Percentiles rank a stretch among this genome's conserved stretches.
Conservation (phyloP, 2,113 vertebrate genomes). For the Ardeotis arabs region DNA sequence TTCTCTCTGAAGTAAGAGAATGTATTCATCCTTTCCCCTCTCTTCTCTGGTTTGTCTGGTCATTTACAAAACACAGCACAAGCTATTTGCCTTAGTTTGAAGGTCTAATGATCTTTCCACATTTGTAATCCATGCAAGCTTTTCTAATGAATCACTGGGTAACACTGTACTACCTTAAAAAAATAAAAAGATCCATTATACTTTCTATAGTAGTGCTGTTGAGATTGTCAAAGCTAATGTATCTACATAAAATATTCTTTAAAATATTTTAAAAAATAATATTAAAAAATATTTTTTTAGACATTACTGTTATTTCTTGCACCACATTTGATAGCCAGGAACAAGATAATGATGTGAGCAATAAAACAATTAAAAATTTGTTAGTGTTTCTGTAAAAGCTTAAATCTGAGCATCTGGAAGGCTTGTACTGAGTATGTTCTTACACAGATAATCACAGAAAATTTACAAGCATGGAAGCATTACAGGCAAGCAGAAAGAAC, state of each 20-base stretch:
- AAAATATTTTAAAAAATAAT: neutral
- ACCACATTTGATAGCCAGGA: neutral
- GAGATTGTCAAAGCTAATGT: neutral
- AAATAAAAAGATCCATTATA: neutral
- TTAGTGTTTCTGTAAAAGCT: neutral
- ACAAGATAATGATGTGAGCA: neutral
- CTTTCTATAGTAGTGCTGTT: neutral
- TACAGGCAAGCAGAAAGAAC: neutral
- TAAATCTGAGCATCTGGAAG: constrained; percentile 5
- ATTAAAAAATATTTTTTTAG: neutral
- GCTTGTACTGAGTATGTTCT: neutral
- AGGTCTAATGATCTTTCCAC: neutral
- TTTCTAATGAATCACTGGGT: neutral
- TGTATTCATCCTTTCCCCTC: neutral
- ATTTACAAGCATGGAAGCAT: constrained; percentile 6
- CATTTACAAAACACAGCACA: neutral
- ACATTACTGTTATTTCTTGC: neutral
- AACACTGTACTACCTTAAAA: neutral
- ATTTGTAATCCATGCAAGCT: neutral
- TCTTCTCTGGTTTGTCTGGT: neutral
- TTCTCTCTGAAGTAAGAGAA: neutral
- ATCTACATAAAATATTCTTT: neutral
- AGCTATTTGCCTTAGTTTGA: neutral
- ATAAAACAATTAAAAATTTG: neutral
- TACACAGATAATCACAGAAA: neutral